Base-by-base conservation (phyloP, 1,140 invertebrate genomes). In the Choristoneura fumiferana region DNA sequence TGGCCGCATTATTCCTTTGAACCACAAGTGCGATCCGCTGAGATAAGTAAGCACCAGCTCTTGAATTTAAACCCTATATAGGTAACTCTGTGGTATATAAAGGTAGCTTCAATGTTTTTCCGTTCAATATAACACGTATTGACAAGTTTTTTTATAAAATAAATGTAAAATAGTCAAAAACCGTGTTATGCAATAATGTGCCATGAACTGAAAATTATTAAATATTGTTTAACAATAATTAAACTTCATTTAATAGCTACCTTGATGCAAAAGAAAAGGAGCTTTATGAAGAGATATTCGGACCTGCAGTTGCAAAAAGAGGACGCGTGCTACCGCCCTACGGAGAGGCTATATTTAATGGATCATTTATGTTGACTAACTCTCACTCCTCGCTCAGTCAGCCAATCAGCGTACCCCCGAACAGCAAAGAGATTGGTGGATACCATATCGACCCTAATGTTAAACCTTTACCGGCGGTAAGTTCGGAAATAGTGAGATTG, bases 291-390 rank as follows among this genome's bases (percentile, higher is more conserved):
- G 45, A 62, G 14, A 52, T 36, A 12, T 71, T 62, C n/a, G 62
- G 58, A 6, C 52, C 64, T 4, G 49, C 62, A n/a, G 52, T 60
- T 5, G 55, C 34, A 8, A 68, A 63, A 5, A 43, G 69, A 49
- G 63, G 63, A 8, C 33, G 56, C n/a, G 13, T 10, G 2, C 39
- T 71, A 29, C 63, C 69, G 1, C 0, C 60, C 0, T 40, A 59
- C 14, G 17, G 64, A 0, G 63, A 69, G 49, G 36, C 64, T 0
- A 59, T 58, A 34, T 62, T 66, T 15, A 71, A 68, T 12, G 53
- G 43, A 17, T 69, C 66, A 9, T 17, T 72, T 29, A 36, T 72
- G 10, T 33, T 73, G 9, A 65, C 64, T 10, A 73, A 73, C 17
- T 70, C 67, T 12, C 71, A 73, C 54, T 37, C 59, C 6, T 65